These are phyloP conservation scores for Heptranchias perlo DNA, from an alignment of 2,113 vertebrate species.

Conservation along the genomic window DNA sequence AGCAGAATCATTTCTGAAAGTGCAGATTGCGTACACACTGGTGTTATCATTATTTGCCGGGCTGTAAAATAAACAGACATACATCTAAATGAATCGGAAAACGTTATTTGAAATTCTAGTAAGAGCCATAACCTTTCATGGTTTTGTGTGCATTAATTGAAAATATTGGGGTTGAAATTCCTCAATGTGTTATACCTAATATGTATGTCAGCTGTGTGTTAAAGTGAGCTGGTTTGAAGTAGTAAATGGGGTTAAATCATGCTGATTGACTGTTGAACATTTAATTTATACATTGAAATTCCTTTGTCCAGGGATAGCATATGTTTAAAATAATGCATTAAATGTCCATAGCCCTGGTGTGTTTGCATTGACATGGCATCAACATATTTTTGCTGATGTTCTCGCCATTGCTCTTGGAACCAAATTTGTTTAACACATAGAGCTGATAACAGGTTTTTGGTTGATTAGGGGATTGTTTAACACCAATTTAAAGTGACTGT, in stretches of 20 bases:
- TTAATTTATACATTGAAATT: not conserved
- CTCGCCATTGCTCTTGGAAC: not conserved
- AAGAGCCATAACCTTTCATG: not conserved
- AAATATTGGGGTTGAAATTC: too few relatives aligned
- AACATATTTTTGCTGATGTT: not conserved
- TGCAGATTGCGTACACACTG: not conserved
- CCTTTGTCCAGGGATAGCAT: not conserved
- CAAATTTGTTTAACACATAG: not conserved
- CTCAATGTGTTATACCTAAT: too few relatives aligned
- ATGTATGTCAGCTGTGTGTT: not conserved
- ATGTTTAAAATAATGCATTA: not conserved
- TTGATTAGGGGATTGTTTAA: too few relatives aligned
- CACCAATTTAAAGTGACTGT: too few relatives aligned
- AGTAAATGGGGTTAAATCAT: not conserved
- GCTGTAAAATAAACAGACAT: not conserved
- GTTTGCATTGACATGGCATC: not conserved
- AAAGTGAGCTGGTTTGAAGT: not conserved
- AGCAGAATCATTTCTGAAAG: not conserved
- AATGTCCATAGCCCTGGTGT: not conserved
- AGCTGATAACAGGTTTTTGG: not conserved
- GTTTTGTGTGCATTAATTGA: not conserved
- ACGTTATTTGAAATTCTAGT: not conserved
- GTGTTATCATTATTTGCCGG: not conserved
- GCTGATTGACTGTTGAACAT: not conserved
- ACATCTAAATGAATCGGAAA: not conserved